These are phyloP conservation scores for Fistularia tabacaria DNA, from an alignment of 2,797 vertebrate species.

Conservation along the genomic window DNA sequence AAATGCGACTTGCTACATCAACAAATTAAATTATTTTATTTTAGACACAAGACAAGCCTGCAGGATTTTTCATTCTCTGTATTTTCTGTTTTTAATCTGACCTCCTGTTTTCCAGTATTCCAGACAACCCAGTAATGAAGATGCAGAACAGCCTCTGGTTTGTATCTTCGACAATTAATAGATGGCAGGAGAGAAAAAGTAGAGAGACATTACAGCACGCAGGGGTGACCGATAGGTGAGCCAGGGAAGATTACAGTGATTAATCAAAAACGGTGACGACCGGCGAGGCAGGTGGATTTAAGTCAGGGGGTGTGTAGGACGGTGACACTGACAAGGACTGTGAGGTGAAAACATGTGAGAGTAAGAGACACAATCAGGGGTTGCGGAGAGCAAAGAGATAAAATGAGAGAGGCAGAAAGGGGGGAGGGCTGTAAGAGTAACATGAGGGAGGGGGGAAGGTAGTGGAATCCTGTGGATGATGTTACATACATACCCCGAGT, in stretches of 20 bases:
- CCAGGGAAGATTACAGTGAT: slow-evolving; percentile 9
- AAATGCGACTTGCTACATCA: too few relatives aligned
- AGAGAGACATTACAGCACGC: background rate
- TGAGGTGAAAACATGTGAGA: background rate
- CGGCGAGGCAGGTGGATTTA: slow-evolving; percentile 1
- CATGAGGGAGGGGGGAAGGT: slow-evolving; percentile 5
- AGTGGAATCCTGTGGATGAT: slow-evolving; percentile 63
- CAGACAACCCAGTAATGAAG: background rate
- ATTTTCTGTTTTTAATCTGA: background rate
- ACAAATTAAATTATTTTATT: too few relatives aligned
- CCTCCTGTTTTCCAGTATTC: background rate
- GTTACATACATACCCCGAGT: slow-evolving; percentile 66
- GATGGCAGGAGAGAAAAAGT: slow-evolving; percentile 2
- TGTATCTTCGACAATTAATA: background rate
- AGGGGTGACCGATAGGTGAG: slow-evolving; percentile 3
- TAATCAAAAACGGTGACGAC: slow-evolving; percentile 9
- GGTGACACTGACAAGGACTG: slow-evolving; percentile 1
- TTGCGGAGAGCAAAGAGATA: background rate
- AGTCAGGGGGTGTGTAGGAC: slow-evolving; percentile 2
- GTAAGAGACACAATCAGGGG: background rate
- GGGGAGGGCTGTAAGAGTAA: too few relatives aligned
- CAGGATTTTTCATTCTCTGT: background rate
- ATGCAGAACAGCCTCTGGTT: background rate
- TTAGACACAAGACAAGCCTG: too few relatives aligned
- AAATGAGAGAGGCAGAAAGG: background rate